Base-by-base conservation (phyloP, 2,797 vertebrate species). In the Huso huso region DNA sequence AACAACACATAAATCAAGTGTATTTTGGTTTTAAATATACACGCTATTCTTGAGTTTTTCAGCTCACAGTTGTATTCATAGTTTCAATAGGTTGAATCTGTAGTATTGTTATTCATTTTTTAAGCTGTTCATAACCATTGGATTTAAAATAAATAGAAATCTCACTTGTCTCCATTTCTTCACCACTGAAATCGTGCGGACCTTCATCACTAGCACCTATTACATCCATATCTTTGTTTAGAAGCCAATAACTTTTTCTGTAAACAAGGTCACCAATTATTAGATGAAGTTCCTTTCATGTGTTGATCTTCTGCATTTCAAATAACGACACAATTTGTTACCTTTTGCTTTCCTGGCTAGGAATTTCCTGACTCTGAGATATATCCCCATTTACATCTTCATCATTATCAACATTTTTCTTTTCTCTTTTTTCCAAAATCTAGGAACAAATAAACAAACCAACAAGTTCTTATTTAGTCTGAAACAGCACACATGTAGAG, bases 391-490 rank as follows among this genome's bases (percentile, higher is more conserved):
- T 70, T 0, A 48, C 5, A 6, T 74, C 69, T 11, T 60, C n/a
- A 6, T 84, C 78, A n/a, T 74, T 72, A 3, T 70, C 23, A 66
- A 74, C 67, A 50, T 79, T 80, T 51, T 67, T 72, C 57, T 74
- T 82, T 60, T 77, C 82, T 49, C 51, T 73, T 61, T 84, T 84
- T 61, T 81, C 80, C 61, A 83, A 67, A 71, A 84, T 71, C 82
- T 84, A 59, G 9, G 61, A 48, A 37, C 37, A 62, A 62, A 12
- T n/a, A 58, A 48, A 37, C 8, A 65, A 12, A 10, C 11, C 3
- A 9, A 37, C 5, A 1, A 37, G 37, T 37, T 37, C 4, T 37
- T 37, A 37, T 37, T 37, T 37, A 37, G 2, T 23, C 15, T 6
- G 8, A 66, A 51, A 62, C 10, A 48, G 10, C 13, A 59, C 10